Percentiles rank a stretch among this genome's conserved stretches.
phyloP scores from a whole-genome alignment of 2,888 invertebrate genomes.

The Mythimna impura region DNA sequence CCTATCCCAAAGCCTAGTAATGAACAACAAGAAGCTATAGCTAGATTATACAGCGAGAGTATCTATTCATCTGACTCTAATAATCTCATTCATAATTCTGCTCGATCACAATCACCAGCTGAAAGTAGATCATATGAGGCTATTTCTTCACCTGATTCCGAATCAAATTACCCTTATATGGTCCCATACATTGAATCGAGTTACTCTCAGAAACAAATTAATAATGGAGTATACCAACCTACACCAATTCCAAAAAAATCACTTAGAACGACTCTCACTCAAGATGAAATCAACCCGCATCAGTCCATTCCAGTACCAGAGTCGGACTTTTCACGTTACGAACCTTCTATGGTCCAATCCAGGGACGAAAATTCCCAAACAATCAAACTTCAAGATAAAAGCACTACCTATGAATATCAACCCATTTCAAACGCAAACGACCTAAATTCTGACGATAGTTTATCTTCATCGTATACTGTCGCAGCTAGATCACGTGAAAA shows the following conservation, averaged over 20 bases:
- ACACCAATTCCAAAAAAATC: background rate
- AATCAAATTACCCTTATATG: conserved; percentile 8
- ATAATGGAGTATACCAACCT: conserved; percentile 9
- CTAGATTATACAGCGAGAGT: conserved; percentile 10
- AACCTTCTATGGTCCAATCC: background rate
- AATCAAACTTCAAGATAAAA: background rate
- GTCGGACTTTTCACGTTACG: background rate
- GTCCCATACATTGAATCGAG: conserved; percentile 7
- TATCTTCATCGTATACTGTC: conserved; percentile 8
- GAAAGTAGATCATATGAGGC: conserved; percentile 6
- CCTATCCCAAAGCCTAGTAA: conserved; percentile 11
- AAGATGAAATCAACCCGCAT: conserved; percentile 5
- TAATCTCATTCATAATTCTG: conserved; percentile 1
- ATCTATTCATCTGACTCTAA: background rate
- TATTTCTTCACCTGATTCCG: background rate
- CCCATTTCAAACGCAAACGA: background rate
- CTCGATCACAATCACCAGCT: background rate
- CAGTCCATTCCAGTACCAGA: background rate
- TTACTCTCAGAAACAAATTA: conserved; percentile 6
- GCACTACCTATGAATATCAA: conserved; percentile 7
- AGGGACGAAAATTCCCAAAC: conserved; percentile 1
- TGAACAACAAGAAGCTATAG: conserved; percentile 13
- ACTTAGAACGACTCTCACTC: conserved; percentile 2
- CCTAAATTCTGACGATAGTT: background rate
- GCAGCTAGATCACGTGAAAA: conserved; percentile 17